Evolutionary conservation across 2,888 invertebrate genomes (phyloP), one percentile per base, ranked within the genome.

Genomic region (Pyrochroa serraticornis): DNA sequence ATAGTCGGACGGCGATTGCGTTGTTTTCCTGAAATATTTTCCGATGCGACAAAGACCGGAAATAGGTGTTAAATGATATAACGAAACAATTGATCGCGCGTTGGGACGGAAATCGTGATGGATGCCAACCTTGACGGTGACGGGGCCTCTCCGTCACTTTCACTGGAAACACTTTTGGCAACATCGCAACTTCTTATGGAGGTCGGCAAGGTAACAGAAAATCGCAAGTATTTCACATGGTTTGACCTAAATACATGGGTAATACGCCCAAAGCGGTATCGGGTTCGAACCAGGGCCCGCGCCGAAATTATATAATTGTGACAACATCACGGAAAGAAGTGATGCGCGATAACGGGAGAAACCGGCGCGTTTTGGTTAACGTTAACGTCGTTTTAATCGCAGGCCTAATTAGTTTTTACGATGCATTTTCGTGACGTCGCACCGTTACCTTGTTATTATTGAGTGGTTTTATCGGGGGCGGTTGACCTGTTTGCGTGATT

Each of bases 71-170:
- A 64, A 68, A 63, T 67, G 69, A 68, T 64, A 64, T 69, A 69
- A 68, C 62, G 63, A 67, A 69, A 70, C 71, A 68, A 71, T 71
- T 63, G 68, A 68, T 69, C 64, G 68, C 60, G 58, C 63, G 63
- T 22, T 22, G 22, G 61, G 67, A 68, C 71, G 71, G 71, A 71
- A 69, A 71, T 65, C 66, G 63, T 68, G 68, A 67, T 65, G 63
- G 65, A 63, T 67, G 58, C 22, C 64, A 68, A 67, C 70, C 71
- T 71, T 70, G 69, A 53, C 49, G 50, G 55, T n/a, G n/a, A n/a
- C n/a, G n/a, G n/a, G n/a, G n/a, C n/a, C 46, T 61, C 54, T 43
- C 35, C 54, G 62, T 67, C 66, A 69, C 70, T 70, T 70, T 70
- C 70, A 69, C 70, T 69, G 58, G 52, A 64, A 68, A 53, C 49